Conservation (phyloP, 1,140 invertebrate species). For the Calliphora vicina region DNA sequence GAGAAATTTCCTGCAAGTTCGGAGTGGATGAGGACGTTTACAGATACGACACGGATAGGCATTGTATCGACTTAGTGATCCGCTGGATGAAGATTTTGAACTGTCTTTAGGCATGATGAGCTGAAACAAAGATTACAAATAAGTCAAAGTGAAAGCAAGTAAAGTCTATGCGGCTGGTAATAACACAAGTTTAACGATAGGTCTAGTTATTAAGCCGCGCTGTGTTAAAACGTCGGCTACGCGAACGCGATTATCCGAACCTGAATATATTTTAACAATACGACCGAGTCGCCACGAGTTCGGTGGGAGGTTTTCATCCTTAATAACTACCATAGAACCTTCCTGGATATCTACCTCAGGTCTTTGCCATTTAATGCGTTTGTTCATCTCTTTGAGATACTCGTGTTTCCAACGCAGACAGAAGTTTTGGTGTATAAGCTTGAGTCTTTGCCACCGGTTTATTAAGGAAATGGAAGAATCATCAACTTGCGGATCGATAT, state of each 20-base stretch:
- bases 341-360: background rate
- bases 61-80: background rate
- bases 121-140: background rate
- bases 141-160: background rate
- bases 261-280: background rate
- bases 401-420: constrained; percentile 43
- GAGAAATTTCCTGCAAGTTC: background rate
- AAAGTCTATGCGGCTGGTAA: background rate
- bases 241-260: background rate
- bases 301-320: background rate
- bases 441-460: constrained; percentile 13
- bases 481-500: background rate
- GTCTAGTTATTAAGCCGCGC: background rate
- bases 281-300: constrained; percentile 33
- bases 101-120: background rate
- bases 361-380: constrained; percentile 41
- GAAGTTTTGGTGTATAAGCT: constrained; percentile 36
- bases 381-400: constrained; percentile 42
- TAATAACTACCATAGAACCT: background rate
- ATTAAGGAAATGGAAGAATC: background rate
- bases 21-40: background rate
- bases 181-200: background rate
- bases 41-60: background rate
- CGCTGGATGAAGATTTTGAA: background rate
- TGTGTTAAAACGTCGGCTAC: background rate